These are phyloP conservation scores for Sardina pilchardus DNA, from an alignment of 2,113 vertebrate genomes.

Conservation along the genomic window DNA sequence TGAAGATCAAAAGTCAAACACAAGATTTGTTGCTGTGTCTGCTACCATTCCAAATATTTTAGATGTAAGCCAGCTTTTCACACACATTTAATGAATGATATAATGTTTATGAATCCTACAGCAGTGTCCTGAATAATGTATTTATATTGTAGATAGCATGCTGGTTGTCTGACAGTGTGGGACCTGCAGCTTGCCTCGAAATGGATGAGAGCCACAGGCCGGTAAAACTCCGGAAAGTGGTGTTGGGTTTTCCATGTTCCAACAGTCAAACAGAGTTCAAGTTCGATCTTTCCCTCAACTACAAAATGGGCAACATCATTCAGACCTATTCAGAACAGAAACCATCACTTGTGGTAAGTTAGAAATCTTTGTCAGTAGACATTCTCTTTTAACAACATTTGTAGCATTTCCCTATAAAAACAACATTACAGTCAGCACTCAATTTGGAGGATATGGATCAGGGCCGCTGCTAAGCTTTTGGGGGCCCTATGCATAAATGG, in stretches of 20 bases:
- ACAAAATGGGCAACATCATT: constrained; percentile 90
- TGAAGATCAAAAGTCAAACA: constrained; percentile 59
- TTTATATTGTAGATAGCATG: constrained; percentile 82
- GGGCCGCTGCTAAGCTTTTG: too few relatives aligned
- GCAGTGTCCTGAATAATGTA: not conserved
- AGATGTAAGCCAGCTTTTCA: constrained; percentile 77
- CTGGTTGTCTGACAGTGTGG: constrained; percentile 86
- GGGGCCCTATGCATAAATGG: too few relatives aligned
- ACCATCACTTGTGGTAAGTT: constrained; percentile 88
- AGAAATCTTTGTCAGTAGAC: too few relatives aligned
- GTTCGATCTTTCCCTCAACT: constrained; percentile 94
- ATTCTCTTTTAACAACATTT: too few relatives aligned
- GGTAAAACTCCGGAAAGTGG: constrained; percentile 91
- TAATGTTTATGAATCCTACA: not conserved
- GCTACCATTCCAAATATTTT: constrained; percentile 94
- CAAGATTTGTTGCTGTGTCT: constrained; percentile 94
- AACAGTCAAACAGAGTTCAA: constrained; percentile 90
- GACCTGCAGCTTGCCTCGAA: constrained; percentile 82
- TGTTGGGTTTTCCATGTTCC: constrained; percentile 89
- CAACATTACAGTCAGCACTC: too few relatives aligned
- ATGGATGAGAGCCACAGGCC: constrained; percentile 93
- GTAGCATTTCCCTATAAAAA: too few relatives aligned
- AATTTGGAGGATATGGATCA: too few relatives aligned
- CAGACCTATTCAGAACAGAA: constrained; percentile 93
- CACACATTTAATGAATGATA: not conserved